phyloP scores from a whole-genome alignment of 2,888 invertebrate species.

The Chrysolina americana region DNA sequence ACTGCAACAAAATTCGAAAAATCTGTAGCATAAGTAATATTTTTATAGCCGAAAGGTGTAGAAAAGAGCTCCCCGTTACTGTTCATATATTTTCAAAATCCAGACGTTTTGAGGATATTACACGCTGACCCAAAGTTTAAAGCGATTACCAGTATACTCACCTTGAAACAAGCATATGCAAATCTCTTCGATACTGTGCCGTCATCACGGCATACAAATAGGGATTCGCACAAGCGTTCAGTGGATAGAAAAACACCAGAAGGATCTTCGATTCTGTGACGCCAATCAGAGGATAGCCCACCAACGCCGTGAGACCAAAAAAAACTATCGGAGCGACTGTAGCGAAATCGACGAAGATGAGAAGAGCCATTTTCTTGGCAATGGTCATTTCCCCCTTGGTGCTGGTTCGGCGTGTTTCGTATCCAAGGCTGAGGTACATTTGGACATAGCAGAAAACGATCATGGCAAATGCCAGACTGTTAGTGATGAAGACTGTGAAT shows the following conservation, averaged over 20 bases:
- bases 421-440: conserved; percentile 85
- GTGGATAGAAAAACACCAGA: conserved; percentile 90
- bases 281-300: conserved; percentile 87
- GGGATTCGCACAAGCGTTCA: conserved; percentile 94
- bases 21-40: too few species aligned
- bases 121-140: too few species aligned
- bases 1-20: too few species aligned
- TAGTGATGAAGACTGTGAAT: conserved; percentile 80
- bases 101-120: too few species aligned
- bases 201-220: conserved; percentile 93
- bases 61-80: too few species aligned
- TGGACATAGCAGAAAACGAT: conserved; percentile 89
- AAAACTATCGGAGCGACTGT: conserved; percentile 89
- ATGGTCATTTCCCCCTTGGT: conserved; percentile 80
- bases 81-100: too few species aligned
- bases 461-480: conserved; percentile 85
- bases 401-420: conserved; percentile 75
- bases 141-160: too few species aligned
- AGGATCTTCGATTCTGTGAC: conserved; percentile 86
- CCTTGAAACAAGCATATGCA: conserved; percentile 78
- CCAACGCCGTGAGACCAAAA: conserved; percentile 88
- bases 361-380: conserved; percentile 91
- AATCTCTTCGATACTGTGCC: conserved; percentile 86
- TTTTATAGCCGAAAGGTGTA: too few species aligned
- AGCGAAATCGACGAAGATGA: conserved; percentile 87